Conservation (phyloP, 2,113 vertebrate genomes). For the Upupa epops region DNA sequence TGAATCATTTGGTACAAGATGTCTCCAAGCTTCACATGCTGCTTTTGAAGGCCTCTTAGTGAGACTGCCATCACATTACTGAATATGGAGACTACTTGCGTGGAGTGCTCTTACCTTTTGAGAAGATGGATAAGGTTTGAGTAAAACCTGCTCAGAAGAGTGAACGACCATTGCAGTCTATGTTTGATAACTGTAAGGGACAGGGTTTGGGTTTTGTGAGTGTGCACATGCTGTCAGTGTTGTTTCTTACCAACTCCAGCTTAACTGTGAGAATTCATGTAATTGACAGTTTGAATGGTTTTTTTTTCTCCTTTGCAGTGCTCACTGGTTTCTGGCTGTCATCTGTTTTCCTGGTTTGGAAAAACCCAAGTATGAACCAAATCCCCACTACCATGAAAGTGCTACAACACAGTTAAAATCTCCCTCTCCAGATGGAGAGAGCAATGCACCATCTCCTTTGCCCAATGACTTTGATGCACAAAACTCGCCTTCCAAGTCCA, state of each 20-base stretch:
- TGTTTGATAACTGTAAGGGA: not conserved
- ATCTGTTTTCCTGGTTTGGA: constrained; percentile 96
- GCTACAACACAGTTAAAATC: constrained; percentile 59
- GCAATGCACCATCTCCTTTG: constrained; percentile 70
- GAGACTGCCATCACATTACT: not conserved
- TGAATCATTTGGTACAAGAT: not conserved
- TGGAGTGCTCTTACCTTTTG: not conserved
- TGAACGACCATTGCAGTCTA: not conserved
- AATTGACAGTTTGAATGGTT: not conserved
- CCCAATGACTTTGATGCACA: constrained; percentile 75
- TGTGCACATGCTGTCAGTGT: fast-evolving
- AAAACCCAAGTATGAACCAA: constrained; percentile 81
- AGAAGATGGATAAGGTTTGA: not conserved
- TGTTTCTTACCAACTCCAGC: not conserved
- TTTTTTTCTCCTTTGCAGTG: constrained; percentile 75
- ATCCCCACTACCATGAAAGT: constrained; percentile 81
- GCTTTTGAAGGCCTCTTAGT: not conserved
- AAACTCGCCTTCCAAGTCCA: constrained; percentile 67
- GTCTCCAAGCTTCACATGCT: not conserved
- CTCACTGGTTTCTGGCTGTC: constrained; percentile 98
- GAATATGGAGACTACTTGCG: not conserved
- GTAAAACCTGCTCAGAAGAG: constrained; percentile 12
- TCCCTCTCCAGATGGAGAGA: constrained; percentile 72
- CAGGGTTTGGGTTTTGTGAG: not conserved
- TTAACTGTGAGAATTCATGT: not conserved